Evolutionary conservation across 2,113 vertebrate genomes (phyloP), one percentile per base, ranked within the genome.

Genomic region (Cricetomys ansorgei): DNA sequence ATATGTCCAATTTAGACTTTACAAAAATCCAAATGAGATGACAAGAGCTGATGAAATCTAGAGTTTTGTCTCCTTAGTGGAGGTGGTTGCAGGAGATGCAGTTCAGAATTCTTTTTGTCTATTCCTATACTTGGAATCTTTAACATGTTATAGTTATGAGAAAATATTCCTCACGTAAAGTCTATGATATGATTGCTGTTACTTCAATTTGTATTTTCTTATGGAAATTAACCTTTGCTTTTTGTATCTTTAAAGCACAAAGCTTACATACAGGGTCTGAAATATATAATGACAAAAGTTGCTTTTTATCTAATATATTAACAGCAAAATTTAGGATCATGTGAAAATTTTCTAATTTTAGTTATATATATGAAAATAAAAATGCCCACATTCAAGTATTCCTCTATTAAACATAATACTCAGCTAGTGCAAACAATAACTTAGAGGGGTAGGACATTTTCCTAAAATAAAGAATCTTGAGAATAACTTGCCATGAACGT

Each of bases 161-260:
- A 87, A 89, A 31, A 50, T 25, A 70, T 27, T 7, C 21, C 25
- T 86, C 17, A 48, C 50, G 31, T 13, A 77, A 90, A 50, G 64
- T 89, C 57, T 64, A 5, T 64, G 31, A 13, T 84, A 84, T 84
- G 11, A 48, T 8, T 62, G 85, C 65, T 50, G 16, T 45, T 83
- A 81, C 6, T 79, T 79, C 40, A 16, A 0, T 85, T 48, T 65
- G 48, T 76, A 89, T 19, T 92, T 72, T 81, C 48, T 31, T 95
- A 64, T 55, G 37, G 3, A 75, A 92, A 79, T 15, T 5, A 48
- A 11, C 40, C 40, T n/a, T n/a, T 2, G 34, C 2, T 89, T 59
- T 88, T 92, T 88, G 50, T 8, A 83, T 88, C 12, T 62, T 90
- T 89, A 91, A 84, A 88, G 50, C 7, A 72, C 6, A 88, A 70